Evolutionary conservation across 1,140 invertebrate species (phyloP), one percentile per base, ranked within the genome.

Genomic region (Periplaneta americana): DNA sequence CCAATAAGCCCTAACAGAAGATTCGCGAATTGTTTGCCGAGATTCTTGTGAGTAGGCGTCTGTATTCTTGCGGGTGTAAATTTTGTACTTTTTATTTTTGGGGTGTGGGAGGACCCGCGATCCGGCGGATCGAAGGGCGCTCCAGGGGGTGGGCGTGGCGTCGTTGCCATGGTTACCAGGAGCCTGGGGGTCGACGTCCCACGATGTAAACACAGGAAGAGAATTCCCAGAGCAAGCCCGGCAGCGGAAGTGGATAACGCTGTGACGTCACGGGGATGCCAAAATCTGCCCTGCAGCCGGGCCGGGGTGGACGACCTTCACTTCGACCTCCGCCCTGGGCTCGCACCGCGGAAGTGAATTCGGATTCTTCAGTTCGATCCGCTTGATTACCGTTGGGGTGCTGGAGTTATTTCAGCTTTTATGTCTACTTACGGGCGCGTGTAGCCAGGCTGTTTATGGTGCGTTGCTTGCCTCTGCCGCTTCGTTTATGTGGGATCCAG

Each of bases 121-220:
- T 66, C 48, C 28, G 48, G 0, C 48, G 48, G 48, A 66, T 66
- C 48, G 48, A 66, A 66, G 48, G 48, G 48, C 48, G 48, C 48
- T 66, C 48, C 48, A 77, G 75, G 77, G 77, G 32, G 77, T 78
- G 77, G 77, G 77, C 77, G 77, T 78, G 77, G 77, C 33, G n/a
- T 36, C 13, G 77, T 78, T 78, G 33, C 77, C 28, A 78, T 78
- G 77, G 77, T 48, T 36, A 78, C 77, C 48, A 28, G 6, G 34
- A 36, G 77, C 77, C 34, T 11, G 77, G 31, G 77, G 77, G 77
- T 78, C 77, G 77, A 78, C 34, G 77, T 9, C 35, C 77, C 34
- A 34, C 77, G 77, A 78, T 78, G 77, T 78, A 78, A 78, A 78
- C 77, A 78, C 77, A 48, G 77, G 77, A 78, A 78, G 77, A 36